Percentiles rank a stretch among this genome's conserved stretches.
These are phyloP conservation scores for Xenus cinereus DNA, from an alignment of 2,113 vertebrate species.

Conservation along the genomic window DNA sequence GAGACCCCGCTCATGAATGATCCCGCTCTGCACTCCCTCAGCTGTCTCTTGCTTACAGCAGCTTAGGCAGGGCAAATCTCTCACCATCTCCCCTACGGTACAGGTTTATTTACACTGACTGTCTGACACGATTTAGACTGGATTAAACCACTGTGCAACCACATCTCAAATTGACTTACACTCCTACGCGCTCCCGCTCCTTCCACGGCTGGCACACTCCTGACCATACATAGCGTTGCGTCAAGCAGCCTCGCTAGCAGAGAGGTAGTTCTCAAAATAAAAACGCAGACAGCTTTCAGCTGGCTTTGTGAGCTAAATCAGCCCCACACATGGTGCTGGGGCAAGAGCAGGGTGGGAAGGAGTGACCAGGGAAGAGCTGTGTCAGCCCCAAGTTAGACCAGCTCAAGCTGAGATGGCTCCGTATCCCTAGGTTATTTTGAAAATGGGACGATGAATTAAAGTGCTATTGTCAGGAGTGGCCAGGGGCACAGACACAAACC, in stretches of 20 bases:
- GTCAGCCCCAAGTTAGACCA: not conserved
- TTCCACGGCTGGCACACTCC: not conserved
- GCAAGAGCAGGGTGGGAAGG: not conserved
- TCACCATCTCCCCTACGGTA: not conserved
- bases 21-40: not conserved
- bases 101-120: slow-evolving; percentile 44
- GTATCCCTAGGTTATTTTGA: not conserved
- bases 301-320: not conserved
- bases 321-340: not conserved
- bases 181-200: not conserved
- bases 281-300: not conserved
- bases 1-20: not conserved
- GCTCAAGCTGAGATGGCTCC: not conserved
- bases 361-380: not conserved
- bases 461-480: not conserved
- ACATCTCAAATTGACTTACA: not conserved
- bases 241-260: not conserved
- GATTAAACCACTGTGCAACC: not conserved
- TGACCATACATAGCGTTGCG: not conserved
- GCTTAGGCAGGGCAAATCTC: not conserved
- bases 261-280: not conserved
- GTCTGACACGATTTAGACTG: slow-evolving; percentile 27
- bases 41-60: not conserved
- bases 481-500: slow-evolving; percentile 18
- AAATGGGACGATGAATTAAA: not conserved